Evolutionary conservation across 2,113 vertebrate genomes (phyloP), one percentile per base, ranked within the genome.

Genomic region (Prionailurus bengalensis): DNA sequence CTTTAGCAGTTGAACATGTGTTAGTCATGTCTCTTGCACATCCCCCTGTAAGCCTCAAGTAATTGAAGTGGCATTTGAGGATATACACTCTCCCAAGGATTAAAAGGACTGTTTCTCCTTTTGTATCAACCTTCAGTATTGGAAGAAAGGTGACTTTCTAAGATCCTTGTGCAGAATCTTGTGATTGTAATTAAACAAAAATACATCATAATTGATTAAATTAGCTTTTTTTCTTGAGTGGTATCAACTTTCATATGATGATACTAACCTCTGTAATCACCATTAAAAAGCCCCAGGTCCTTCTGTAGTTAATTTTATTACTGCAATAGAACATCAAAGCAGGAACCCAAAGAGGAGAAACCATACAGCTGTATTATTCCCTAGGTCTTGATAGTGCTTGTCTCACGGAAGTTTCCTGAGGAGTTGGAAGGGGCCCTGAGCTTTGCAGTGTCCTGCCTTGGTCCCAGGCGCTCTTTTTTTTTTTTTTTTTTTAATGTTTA

Each of bases 161-260:
- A 91, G 78, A 53, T 61, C 33, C 66, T 93, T 91, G 42, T 48
- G 92, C 91, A 93, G 81, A 91, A 86, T 88, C 55, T 48, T 76
- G 0, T 80, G 65, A 83, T 97, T 93, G 74, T 93, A 78, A 87
- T 55, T 87, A 95, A 87, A 91, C 27, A 51, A 94, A 65, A 55
- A 31, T 92, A 5, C 33, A 27, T 78, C n/a, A 19, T 76, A 39
- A 39, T 84, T 94, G 36, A 78, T 61, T 91, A 91, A 95, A 76
- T 76, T 84, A 92, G 48, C 55, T 36, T 88, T 89, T 80, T 76
- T 91, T 80, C 58, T 36, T 85, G 45, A 88, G 83, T 79, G 78
- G 4, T 66, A 36, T 91, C 55, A 66, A 7, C 42, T 78, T 76
- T 88, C n/a, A 61, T 58, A 21, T 80, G 63, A 63, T 45, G 27